These are phyloP conservation scores for Neotoxoptera formosana DNA, from an alignment of 1,140 invertebrate species.

Conservation along the genomic window DNA sequence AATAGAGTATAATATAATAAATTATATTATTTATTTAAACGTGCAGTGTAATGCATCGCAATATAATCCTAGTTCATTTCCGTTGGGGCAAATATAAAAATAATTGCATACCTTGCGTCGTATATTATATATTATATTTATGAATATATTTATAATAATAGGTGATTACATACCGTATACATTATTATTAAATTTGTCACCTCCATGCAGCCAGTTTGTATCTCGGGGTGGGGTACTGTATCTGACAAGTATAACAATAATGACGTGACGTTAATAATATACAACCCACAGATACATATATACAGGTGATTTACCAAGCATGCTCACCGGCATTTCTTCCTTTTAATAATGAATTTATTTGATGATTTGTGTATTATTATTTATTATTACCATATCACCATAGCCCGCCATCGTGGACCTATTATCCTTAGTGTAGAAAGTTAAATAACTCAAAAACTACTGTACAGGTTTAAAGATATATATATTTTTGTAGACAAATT, in stretches of 20 bases:
- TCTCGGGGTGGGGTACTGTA: background rate
- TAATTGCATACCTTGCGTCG: background rate
- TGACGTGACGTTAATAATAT: background rate
- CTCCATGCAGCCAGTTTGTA: background rate
- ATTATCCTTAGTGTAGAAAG: no score
- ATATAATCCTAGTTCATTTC: background rate
- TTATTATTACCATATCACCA: no score
- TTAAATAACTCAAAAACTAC: no score
- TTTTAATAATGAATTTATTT: background rate
- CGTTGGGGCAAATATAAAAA: background rate
- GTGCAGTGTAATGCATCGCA: background rate
- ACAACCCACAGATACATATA: background rate
- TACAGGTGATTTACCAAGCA: background rate
- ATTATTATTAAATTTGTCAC: background rate
- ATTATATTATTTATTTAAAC: constrained; percentile 20
- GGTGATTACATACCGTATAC: no score
- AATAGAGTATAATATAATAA: background rate
- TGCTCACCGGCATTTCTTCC: background rate
- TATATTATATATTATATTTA: background rate
- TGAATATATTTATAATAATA: background rate
- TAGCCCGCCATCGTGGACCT: no score
- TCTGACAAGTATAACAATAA: background rate
- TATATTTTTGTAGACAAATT: no score
- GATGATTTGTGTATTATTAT: no score
- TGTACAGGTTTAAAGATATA: no score